Conservation (phyloP, 2,888 invertebrate species). For the Phyto melanocephala region DNA sequence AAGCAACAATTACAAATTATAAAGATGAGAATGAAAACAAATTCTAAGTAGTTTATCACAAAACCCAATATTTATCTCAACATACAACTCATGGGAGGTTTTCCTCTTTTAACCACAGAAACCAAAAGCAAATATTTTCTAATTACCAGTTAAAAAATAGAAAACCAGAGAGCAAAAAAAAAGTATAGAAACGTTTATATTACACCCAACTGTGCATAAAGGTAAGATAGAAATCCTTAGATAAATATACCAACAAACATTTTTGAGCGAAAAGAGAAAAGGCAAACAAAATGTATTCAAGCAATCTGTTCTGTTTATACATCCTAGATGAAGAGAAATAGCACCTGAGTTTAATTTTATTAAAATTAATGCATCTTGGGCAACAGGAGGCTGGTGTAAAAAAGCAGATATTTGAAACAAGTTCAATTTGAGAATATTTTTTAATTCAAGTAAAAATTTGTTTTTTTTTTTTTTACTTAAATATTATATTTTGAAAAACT, state of each 20-base stretch:
- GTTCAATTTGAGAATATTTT: no score
- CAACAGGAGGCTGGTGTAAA: no score
- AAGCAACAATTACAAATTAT: constrained; percentile 23
- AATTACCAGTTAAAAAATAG: constrained; percentile 17
- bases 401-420: no score
- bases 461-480: no score
- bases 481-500: no score
- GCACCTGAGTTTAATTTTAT: no score
- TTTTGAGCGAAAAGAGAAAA: not conserved
- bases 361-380: no score
- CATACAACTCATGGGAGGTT: not conserved
- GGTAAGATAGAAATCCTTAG: not conserved
- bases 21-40: constrained; percentile 41
- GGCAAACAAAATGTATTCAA: not conserved
- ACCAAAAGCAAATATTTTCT: constrained; percentile 24
- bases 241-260: not conserved
- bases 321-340: no score
- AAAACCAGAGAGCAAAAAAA: not conserved
- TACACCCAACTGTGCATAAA: not conserved
- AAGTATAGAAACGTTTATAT: not conserved
- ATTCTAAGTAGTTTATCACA: constrained; percentile 55
- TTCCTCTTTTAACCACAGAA: not conserved
- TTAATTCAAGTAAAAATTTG: no score
- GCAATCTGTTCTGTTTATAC: no score
- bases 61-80: constrained; percentile 15